Conservation (phyloP, 2,797 vertebrate species). For the Anabas testudineus region DNA sequence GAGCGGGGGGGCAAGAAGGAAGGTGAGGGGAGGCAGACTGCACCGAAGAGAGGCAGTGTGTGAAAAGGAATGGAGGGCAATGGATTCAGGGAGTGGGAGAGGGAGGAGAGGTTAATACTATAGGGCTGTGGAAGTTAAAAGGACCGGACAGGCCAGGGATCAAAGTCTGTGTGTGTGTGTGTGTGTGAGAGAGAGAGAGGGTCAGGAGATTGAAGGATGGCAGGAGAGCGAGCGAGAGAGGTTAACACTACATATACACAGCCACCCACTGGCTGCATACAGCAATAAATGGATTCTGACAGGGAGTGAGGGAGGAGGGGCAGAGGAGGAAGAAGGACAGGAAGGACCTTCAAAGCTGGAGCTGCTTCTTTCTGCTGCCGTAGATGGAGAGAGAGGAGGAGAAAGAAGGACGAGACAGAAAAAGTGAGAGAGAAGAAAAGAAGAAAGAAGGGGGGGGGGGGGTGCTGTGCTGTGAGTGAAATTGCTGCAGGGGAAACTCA, state of each 20-base stretch:
- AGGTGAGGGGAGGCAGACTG: slow-evolving; percentile 54
- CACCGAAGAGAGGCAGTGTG: slow-evolving; percentile 67
- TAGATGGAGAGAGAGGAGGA: slow-evolving; percentile 7
- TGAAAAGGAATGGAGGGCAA: slow-evolving; percentile 54
- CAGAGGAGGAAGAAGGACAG: slow-evolving; percentile 21
- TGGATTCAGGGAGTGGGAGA: slow-evolving; percentile 40
- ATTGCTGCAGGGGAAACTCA: slow-evolving; percentile 68
- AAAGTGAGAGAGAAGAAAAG: background rate
- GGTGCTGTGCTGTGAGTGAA: slow-evolving; percentile 56
- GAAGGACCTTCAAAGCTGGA: slow-evolving; percentile 60
- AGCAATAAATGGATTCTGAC: slow-evolving; percentile 78
- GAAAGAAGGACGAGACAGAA: slow-evolving; percentile 21
- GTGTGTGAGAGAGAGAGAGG: slow-evolving; percentile 27
- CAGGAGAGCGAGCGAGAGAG: slow-evolving; percentile 66
- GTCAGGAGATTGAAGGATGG: slow-evolving; percentile 52
- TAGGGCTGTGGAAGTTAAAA: slow-evolving; percentile 77
- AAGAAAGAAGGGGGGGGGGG: slow-evolving; percentile 34
- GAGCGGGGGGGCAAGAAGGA: slow-evolving; percentile 11
- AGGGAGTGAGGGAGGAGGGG: slow-evolving; percentile 46
- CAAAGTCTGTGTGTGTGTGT: slow-evolving; percentile 63
- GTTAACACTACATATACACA: slow-evolving; percentile 77
- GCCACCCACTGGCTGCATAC: slow-evolving; percentile 73
- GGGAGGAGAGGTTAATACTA: slow-evolving; percentile 76
- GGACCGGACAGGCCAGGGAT: slow-evolving; percentile 76
- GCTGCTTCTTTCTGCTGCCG: slow-evolving; percentile 52